Base-by-base conservation (phyloP, 2,888 invertebrate genomes). In the Pammene aurita region DNA sequence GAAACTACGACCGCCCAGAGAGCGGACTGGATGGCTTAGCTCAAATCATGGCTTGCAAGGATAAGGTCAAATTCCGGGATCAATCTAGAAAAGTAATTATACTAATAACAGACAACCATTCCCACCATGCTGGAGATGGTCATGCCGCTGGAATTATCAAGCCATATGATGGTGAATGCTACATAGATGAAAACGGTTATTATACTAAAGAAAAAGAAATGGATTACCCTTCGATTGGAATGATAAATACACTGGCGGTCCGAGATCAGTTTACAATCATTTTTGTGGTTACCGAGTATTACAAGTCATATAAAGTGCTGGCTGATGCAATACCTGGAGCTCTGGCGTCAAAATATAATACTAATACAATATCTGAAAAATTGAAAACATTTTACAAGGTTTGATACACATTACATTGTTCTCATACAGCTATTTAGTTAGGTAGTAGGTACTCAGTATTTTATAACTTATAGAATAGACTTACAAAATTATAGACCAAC, bases 201-300 rank as follows among this genome's bases (percentile, higher is more conserved):
- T 68, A 64, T 38, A 52, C 38, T 11, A 58, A 64, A 46, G 57
- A 68, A 52, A 68, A 63, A 18, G 44, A 64, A 44, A 68, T 68
- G 68, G 68, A 68, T 44, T 68, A 68, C 16, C 68, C 68, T n/a
- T 68, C 68, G 1, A 18, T 63, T 13, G 63, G 68, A 0, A 64
- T 68, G 1, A 68, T 68, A 35, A 68, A 50, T 26, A 58, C 52
- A 13, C 11, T 68, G 26, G 68, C 63, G 44, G 57, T 44, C 2
- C 42, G 57, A 18, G 57, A 63, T 18, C 68, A 68, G 14, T 68
- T 63, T 35, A 68, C 68, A 5, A 68, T 58, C n/a, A 50, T 68
- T 10, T 68, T 68, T 63, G 50, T 62, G 38, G 62, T 62, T 0
- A 52, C 38, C 5, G 5, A 14, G 13, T 26, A 26, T 50, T 10